Evolutionary conservation across 2,113 vertebrate species (phyloP), one percentile per base, ranked within the genome.

Genomic region (Hippocampus abdominalis): DNA sequence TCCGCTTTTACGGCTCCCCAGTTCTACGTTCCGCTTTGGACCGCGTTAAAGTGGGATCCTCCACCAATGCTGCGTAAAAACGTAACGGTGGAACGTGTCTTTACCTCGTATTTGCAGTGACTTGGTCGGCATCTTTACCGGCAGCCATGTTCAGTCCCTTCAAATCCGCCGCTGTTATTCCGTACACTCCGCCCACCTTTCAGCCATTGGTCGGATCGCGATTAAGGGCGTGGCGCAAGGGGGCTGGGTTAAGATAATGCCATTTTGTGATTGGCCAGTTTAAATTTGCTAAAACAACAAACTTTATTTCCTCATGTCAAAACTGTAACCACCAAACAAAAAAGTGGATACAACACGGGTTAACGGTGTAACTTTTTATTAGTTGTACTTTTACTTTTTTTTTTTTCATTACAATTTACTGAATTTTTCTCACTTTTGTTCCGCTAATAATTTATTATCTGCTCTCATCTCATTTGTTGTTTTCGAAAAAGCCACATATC

Each of bases 121-220:
- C 87, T 85, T 87, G 89, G n/a, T 89, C 85, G 8, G 69, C 79
- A 51, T 91, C 89, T 65, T 82, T 88, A 48, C 83, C 89, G 8
- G 90, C 85, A 68, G 92, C 91, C 92, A 92, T 93, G 66, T 85
- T 90, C 82, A 1, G 83, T 90, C 81, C 0, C 84, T 93, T 93
- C 90, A 92, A 93, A 93, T 90, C 79, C 84, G 63, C 82, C 88
- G 87, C 92, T 79, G 66, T 76, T 79, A 6, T 71, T 39, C 57
- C 13, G 0, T 56, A 56, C 11, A 62, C 75, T n/a, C 78, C 80
- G 81, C 88, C 89, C 65, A 72, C 67, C 1, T 20, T 0, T 8
- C 53, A 12, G 0, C 65, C 66, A 91, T 91, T 91, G 90, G 91
- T 46, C 0, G 66, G 27, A 64, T 68, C 3, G 5, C 3, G 0